These are phyloP conservation scores for Slavum lentiscoides DNA, from an alignment of 2,888 invertebrate species.

Conservation along the genomic window DNA sequence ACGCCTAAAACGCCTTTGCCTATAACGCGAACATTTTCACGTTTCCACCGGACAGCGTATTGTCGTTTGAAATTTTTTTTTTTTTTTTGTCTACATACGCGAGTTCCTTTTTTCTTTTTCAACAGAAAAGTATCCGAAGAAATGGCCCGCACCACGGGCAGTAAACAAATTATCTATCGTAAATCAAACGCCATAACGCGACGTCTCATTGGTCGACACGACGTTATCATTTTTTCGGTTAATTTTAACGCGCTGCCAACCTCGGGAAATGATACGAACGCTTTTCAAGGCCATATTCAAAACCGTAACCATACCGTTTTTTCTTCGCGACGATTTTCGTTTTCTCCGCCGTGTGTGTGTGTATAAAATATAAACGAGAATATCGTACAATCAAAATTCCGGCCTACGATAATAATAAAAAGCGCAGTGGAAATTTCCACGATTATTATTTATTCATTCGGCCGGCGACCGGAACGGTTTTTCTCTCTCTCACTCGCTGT, in stretches of 20 bases:
- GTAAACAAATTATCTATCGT: slow-evolving; percentile 43
- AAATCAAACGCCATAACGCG: slow-evolving; percentile 51
- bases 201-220: slow-evolving; percentile 24
- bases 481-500: too few relatives aligned
- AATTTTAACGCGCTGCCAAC: slow-evolving; percentile 49
- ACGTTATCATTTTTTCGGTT: slow-evolving; percentile 52
- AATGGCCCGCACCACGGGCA: slow-evolving; percentile 19
- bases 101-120: not conserved
- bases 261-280: not conserved
- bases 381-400: too few relatives aligned
- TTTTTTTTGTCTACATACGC: too few relatives aligned
- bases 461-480: too few relatives aligned
- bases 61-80: not conserved
- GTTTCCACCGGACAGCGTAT: slow-evolving; percentile 3
- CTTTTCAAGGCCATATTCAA: slow-evolving; percentile 16
- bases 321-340: too few relatives aligned
- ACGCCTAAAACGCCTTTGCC: not conserved
- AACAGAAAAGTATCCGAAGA: slow-evolving; percentile 21
- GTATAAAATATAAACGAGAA: too few relatives aligned
- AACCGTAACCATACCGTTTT: too few relatives aligned
- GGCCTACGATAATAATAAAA: too few relatives aligned
- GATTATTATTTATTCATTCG: not conserved
- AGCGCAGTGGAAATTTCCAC: not conserved
- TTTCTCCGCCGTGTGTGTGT: too few relatives aligned
- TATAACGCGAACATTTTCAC: not conserved